These are phyloP conservation scores for Trematomus loennbergii DNA, from an alignment of 2,113 vertebrate genomes.

Conservation along the genomic window DNA sequence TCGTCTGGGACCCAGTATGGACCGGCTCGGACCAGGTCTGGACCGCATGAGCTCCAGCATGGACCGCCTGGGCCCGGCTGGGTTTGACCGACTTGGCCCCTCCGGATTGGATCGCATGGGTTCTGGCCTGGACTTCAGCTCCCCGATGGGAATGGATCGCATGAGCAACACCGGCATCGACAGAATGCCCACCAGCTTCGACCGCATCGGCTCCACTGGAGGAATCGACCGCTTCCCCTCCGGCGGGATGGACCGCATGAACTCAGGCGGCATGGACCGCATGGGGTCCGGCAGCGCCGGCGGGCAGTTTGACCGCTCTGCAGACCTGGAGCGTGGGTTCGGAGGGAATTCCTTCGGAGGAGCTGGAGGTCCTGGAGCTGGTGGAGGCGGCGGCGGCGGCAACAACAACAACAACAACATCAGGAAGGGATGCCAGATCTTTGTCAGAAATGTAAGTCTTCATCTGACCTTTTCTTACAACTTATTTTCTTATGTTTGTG, in stretches of 20 bases:
- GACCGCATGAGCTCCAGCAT: slow-evolving; percentile 92
- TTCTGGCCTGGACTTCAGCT: slow-evolving; percentile 78
- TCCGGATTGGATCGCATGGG: slow-evolving; percentile 92
- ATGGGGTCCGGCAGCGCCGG: slow-evolving; percentile 91
- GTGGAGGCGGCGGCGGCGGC: slow-evolving; percentile 82
- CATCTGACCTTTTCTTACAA: background rate
- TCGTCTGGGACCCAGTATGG: slow-evolving; percentile 91
- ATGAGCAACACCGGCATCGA: slow-evolving; percentile 83
- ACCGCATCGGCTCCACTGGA: slow-evolving; percentile 80
- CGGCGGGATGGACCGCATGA: slow-evolving; percentile 88
- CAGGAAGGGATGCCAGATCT: slow-evolving; percentile 97
- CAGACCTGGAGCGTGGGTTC: slow-evolving; percentile 94
- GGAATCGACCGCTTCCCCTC: slow-evolving; percentile 82
- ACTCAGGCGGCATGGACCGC: slow-evolving; percentile 90
- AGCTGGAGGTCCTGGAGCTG: slow-evolving; percentile 86
- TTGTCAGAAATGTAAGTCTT: slow-evolving; percentile 96
- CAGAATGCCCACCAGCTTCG: slow-evolving; percentile 77
- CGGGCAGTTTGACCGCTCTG: slow-evolving; percentile 90
- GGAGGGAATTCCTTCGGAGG: slow-evolving; percentile 90
- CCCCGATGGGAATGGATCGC: slow-evolving; percentile 83
- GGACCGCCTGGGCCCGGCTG: slow-evolving; percentile 90
- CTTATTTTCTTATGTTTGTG: too few species aligned
- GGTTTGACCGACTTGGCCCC: slow-evolving; percentile 89
- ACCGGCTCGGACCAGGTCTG: slow-evolving; percentile 90
- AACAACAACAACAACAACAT: slow-evolving; percentile 36